A percentile compares a stretch with the other conserved stretches of the same genome.
phyloP scores from a whole-genome alignment of 1,140 invertebrate species.

The Epicauta chinensis region DNA sequence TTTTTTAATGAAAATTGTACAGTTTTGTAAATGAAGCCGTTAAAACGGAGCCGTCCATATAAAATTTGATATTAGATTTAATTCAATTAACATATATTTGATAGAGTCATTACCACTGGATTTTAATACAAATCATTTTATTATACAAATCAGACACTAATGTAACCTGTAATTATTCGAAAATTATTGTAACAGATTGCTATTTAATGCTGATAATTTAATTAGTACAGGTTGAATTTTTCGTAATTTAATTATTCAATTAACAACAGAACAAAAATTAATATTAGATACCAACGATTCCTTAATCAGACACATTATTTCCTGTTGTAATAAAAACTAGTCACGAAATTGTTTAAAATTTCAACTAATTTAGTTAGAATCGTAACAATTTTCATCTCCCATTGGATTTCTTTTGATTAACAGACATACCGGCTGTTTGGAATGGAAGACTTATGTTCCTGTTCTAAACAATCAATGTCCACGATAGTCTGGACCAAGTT shows the following conservation, averaged over 20 bases:
- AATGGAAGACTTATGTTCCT: conserved; percentile 35
- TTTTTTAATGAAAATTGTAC: conserved; percentile 7
- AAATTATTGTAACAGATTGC: conserved; percentile 14
- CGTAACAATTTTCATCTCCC: not conserved
- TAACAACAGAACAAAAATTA: no score
- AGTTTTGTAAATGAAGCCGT: conserved; percentile 13
- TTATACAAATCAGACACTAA: conserved; percentile 12
- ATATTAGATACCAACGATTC: no score
- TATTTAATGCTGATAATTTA: conserved; percentile 8
- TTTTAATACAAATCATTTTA: conserved; percentile 17
- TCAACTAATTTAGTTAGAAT: no score
- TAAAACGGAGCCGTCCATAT: conserved; percentile 12
- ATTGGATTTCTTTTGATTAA: conserved; percentile 38
- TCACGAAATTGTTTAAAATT: no score
- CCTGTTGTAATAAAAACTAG: no score
- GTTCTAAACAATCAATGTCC: conserved; percentile 37
- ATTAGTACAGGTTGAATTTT: conserved; percentile 3
- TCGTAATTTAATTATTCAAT: no score
- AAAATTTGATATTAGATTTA: conserved; percentile 9
- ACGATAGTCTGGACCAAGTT: conserved; percentile 14
- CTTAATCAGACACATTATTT: no score
- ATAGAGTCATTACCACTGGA: conserved; percentile 12
- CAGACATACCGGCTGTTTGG: conserved; percentile 35
- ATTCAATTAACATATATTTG: conserved; percentile 10
- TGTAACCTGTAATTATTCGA: conserved; percentile 10